Evolutionary conservation across 2,113 vertebrate genomes (phyloP), one percentile per base, ranked within the genome.

Genomic region (Suricata suricatta): DNA sequence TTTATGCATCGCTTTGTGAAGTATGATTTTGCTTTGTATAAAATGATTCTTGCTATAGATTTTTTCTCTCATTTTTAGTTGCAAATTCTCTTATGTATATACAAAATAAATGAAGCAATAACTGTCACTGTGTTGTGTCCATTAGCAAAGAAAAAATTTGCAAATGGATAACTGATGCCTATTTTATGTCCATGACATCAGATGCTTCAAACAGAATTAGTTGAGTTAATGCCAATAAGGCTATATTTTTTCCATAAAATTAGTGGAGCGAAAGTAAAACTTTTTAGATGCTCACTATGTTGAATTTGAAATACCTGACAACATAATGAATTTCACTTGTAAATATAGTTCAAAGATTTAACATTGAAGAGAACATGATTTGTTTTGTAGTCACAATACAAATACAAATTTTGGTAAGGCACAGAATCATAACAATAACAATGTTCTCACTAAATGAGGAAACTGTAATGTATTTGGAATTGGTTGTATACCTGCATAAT

Each of bases 261-360:
- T 64, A 17, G 66, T 93, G 54, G 41, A 93, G 29, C 82, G 25
- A 94, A 38, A 86, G 29, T 79, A 52, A 88, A 80, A n/a, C 38
- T 84, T 97, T 77, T 85, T 57, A 6, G 13, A 76, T 83, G 41
- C 77, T 95, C 66, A 47, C 31, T 66, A 21, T n/a, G 5, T 74
- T 89, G 60, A 60, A 71, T 86, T 97, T 86, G 52, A 82, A 94
- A 69, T 66, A 77, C 85, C 69, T 92, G 86, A 93, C n/a, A 92
- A 91, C 71, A 80, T 38, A 89, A n/a, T 83, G 92, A 83, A 47
- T 93, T 91, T 54, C 64, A 79, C 17, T 47, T 15, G 29, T 89
- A 94, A 77, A 52, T 82, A 77, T 38, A 84, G 66, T 92, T 96
- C 83, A 95, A 41, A 95, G 96, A 35, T 83, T 98, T 88, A 96